Evolutionary conservation across 1,140 invertebrate species (phyloP), one percentile per base, ranked within the genome.

Genomic region (Bilobella aurantiaca): DNA sequence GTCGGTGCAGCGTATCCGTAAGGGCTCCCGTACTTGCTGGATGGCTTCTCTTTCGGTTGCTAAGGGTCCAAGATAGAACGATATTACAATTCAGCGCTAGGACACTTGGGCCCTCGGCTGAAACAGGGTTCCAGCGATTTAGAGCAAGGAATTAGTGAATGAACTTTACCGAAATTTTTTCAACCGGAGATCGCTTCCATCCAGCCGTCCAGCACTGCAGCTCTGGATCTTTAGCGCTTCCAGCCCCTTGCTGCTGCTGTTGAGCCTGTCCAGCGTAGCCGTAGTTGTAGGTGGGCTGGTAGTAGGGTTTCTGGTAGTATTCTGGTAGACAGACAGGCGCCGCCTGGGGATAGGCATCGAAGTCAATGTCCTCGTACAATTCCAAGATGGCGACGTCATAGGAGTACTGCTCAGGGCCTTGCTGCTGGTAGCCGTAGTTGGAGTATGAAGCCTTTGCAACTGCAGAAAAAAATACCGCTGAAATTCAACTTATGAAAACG

Each of bases 381-480:
- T 72, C 70, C 63, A 72, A 49, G 60, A 72, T 69, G 0, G 66
- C 63, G 12, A 68, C 70, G 18, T 62, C 64, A 37, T 72, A 72
- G 28, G 28, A 56, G 32, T 64, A 34, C 12, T 63, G 59, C 28
- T 68, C 58, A 32, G 46, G 34, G 21, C 21, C 2, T 16, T 63
- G 30, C 16, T 27, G 34, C 23, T 58, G 25, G 3, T 68, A 62
- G 27, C 29, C 42, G 30, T 65, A 62, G 21, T 42, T 5, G 23
- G 12, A 42, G 37, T n/a, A 5, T 16, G 49, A 53, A 8, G 49
- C 49, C 21, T 8, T 23, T 23, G 49, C 12, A 23, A 23, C 8
- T 23, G 49, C 5, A 5, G 34, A 42, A 53, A 18, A 61, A 49
- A 57, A 23, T 49, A 29, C 34, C 60, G 18, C 8, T 12, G 34